Percentiles rank a stretch among this genome's conserved stretches.
Conservation (phyloP, 2,113 vertebrate genomes). For the Diadophis punctatus region DNA sequence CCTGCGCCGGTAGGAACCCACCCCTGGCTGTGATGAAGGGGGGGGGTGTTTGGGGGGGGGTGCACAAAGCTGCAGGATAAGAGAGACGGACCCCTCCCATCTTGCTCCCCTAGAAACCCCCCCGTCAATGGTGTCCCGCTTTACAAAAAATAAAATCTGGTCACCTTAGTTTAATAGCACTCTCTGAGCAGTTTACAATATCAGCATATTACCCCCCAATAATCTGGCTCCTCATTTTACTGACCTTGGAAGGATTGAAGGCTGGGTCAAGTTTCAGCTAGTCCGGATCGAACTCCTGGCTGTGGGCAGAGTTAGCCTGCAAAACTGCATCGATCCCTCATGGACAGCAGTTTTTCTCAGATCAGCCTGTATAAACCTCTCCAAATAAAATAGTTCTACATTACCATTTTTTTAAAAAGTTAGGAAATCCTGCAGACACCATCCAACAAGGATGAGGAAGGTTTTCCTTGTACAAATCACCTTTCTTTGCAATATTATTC, state of each 20-base stretch:
- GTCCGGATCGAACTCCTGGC: neutral
- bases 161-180: no score
- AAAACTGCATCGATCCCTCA: neutral
- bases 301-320: neutral
- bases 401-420: neutral
- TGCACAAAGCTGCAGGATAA: no score
- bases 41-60: no score
- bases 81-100: no score
- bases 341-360: neutral
- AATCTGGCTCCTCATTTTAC: neutral
- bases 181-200: neutral
- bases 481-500: neutral
- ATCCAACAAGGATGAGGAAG: neutral
- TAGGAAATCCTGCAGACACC: neutral
- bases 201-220: neutral
- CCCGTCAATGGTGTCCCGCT: no score
- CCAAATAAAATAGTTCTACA: neutral
- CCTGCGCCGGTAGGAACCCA: no score
- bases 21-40: no score
- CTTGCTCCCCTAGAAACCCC: no score
- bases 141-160: no score
- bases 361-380: neutral
- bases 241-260: neutral
- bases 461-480: neutral
- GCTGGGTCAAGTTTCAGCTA: neutral